Evolutionary conservation across 2,113 vertebrate genomes (phyloP).

Genomic region (Caranx ignobilis): DNA sequence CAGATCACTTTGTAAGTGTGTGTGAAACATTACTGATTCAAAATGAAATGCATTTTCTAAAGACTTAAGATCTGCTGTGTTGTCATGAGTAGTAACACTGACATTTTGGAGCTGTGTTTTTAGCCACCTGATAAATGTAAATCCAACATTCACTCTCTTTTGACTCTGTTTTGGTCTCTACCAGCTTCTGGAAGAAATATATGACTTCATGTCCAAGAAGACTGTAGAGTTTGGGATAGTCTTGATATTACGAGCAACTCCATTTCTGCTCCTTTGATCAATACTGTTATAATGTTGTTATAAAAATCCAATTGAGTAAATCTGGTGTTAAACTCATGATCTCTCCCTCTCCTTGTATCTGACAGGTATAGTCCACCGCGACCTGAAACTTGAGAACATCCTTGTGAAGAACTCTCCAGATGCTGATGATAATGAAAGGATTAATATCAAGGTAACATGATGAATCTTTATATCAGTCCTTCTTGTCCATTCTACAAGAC

Average conservation of each 20-base stretch:
- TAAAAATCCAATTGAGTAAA: not conserved
- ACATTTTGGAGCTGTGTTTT: not conserved
- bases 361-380: constrained; percentile 88
- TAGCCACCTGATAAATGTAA: not conserved
- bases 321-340: not conserved
- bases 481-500: constrained; percentile 31
- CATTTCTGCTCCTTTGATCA: not conserved
- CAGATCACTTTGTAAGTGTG: constrained; percentile 2
- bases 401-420: constrained; percentile 88
- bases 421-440: constrained; percentile 80
- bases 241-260: too few relatives aligned
- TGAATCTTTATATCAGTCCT: constrained; percentile 9
- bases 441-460: constrained; percentile 90
- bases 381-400: constrained; percentile 94
- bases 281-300: not conserved
- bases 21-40: not conserved
- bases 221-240: too few relatives aligned
- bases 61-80: not conserved
- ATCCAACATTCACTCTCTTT: not conserved
- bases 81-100: not conserved
- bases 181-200: not conserved
- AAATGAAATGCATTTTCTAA: not conserved
- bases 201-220: not conserved
- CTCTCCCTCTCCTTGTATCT: constrained; percentile 54
- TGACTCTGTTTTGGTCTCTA: not conserved